Conservation (phyloP, 2,113 vertebrate genomes). For the Vanacampus margaritifer region DNA sequence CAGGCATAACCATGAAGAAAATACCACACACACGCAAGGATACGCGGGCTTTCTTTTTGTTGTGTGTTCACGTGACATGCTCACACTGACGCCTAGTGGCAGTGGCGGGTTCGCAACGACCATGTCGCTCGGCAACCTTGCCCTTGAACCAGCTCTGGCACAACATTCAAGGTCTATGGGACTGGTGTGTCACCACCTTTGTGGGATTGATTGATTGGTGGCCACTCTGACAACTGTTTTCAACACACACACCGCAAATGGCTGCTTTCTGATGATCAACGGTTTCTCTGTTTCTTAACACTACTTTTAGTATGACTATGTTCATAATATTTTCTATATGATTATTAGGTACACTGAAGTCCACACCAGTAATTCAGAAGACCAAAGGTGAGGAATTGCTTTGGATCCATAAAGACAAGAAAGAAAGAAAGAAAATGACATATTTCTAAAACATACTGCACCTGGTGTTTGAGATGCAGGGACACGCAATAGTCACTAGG, state of each 20-base stretch:
- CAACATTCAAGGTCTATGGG: slow-evolving; percentile 51
- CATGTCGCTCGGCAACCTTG: neutral
- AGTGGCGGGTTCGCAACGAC: slow-evolving; percentile 5
- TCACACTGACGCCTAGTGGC: slow-evolving; percentile 70
- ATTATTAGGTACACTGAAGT: neutral
- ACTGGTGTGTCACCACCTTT: slow-evolving; percentile 21
- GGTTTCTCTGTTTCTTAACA: no score
- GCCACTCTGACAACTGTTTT: neutral
- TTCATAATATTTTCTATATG: no score
- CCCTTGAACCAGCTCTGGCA: slow-evolving; percentile 12
- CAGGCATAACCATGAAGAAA: neutral
- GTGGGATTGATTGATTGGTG: slow-evolving; percentile 52
- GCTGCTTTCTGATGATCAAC: no score
- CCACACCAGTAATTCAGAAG: neutral
- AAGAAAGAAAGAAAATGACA: neutral
- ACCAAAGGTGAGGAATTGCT: neutral
- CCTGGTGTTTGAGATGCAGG: slow-evolving; percentile 14
- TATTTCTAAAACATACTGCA: neutral
- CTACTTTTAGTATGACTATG: no score
- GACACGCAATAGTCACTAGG: slow-evolving; percentile 43
- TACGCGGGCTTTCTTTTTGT: slow-evolving; percentile 29
- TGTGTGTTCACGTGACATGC: slow-evolving; percentile 16
- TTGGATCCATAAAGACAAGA: neutral
- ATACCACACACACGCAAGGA: neutral
- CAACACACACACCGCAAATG: neutral